Percentiles rank a stretch among this genome's conserved stretches.
Evolutionary conservation across 2,888 invertebrate genomes (phyloP).

Genomic region (Microplitis manilae): DNA sequence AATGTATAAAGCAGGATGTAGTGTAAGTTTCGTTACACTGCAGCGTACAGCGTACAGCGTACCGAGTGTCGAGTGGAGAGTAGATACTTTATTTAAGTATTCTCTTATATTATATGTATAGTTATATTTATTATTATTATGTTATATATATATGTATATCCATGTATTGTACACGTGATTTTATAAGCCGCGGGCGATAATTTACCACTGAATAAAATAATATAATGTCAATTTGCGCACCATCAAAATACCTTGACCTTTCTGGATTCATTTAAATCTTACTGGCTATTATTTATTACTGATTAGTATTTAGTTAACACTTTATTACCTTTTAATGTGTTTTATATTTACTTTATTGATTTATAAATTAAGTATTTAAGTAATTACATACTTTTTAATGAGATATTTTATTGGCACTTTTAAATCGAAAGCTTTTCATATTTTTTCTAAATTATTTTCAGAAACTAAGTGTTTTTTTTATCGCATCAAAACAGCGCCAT

Average conservation of each 20-base stretch:
- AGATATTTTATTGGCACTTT: not conserved
- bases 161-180: constrained; percentile 24
- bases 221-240: constrained; percentile 16
- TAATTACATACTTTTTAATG: not conserved
- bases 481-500: constrained; percentile 89
- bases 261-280: not conserved
- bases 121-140: not conserved
- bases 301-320: not conserved
- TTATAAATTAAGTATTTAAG: no score
- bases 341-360: no score
- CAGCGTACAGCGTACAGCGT: not conserved
- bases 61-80: not conserved
- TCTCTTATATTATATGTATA: not conserved
- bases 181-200: constrained; percentile 18
- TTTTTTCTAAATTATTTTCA: constrained; percentile 65
- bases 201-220: constrained; percentile 10
- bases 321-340: not conserved
- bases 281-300: not conserved
- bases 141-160: not conserved
- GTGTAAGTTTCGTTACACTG: not conserved
- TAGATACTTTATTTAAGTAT: not conserved
- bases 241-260: constrained; percentile 29
- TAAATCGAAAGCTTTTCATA: not conserved
- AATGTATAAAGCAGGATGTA: not conserved
- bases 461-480: constrained; percentile 84